These are phyloP conservation scores for Scarus forsteni DNA, from an alignment of 2,797 vertebrate species.

Conservation along the genomic window DNA sequence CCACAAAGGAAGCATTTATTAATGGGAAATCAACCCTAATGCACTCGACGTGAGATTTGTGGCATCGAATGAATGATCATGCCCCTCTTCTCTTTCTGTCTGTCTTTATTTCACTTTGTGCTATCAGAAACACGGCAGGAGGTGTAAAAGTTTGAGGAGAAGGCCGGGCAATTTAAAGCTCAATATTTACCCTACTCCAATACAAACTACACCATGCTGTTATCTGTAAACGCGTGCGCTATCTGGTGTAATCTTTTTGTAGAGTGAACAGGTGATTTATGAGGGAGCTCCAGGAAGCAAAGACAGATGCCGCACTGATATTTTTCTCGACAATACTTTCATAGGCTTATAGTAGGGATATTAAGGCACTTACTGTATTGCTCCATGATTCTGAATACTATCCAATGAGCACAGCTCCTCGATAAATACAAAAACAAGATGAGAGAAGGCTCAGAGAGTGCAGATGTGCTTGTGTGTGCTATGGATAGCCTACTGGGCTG, in stretches of 20 bases:
- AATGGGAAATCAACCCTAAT: conserved; percentile 31
- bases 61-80: conserved; percentile 61
- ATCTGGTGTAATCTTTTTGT: conserved; percentile 58
- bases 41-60: conserved; percentile 52
- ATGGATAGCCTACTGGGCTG: conserved; percentile 70
- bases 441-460: conserved; percentile 32
- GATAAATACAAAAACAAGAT: conserved; percentile 57
- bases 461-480: conserved; percentile 28
- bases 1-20: conserved; percentile 51
- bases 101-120: conserved; percentile 51
- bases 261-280: conserved; percentile 75
- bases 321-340: conserved; percentile 60
- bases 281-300: conserved; percentile 61
- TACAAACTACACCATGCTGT: conserved; percentile 69
- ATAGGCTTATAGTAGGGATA: conserved; percentile 65
- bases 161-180: conserved; percentile 63
- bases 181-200: conserved; percentile 68
- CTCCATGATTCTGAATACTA: conserved; percentile 69
- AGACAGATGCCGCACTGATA: conserved; percentile 57
- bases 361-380: conserved; percentile 76
- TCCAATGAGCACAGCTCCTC: conserved; percentile 55
- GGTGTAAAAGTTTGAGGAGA: conserved; percentile 54
- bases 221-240: conserved; percentile 59
- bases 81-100: conserved; percentile 55
- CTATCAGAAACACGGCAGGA: conserved; percentile 54